These are phyloP conservation scores for Eudasyphora cyanicolor DNA, from an alignment of 2,888 invertebrate genomes.

Conservation along the genomic window DNA sequence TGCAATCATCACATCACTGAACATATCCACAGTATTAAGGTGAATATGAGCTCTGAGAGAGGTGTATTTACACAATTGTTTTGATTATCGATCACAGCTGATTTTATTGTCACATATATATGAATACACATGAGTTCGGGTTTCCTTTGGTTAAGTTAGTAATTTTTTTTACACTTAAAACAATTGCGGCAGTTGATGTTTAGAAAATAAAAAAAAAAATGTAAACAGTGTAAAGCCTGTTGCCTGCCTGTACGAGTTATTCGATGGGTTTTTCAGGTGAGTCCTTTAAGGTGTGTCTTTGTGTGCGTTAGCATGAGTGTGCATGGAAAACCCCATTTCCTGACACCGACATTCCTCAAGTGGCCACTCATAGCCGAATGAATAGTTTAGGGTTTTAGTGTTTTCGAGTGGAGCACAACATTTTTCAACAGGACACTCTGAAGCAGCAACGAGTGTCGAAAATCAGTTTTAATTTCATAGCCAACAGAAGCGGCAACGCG, in stretches of 20 bases:
- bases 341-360: slow-evolving; percentile 7
- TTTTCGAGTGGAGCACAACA: not conserved
- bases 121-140: no score
- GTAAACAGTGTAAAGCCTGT: not conserved
- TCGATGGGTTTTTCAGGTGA: slow-evolving; percentile 23
- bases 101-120: no score
- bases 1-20: no score
- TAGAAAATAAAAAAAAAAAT: no score
- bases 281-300: not conserved
- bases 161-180: no score
- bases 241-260: not conserved
- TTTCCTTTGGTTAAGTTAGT: no score
- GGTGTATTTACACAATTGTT: no score
- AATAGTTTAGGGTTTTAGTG: slow-evolving; percentile 15
- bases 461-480: slow-evolving; percentile 9
- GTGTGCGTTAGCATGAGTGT: not conserved
- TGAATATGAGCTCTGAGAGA: no score
- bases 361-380: slow-evolving; percentile 1
- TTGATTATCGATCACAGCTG: no score
- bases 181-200: no score
- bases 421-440: not conserved
- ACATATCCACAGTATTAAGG: no score
- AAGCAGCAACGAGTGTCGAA: not conserved
- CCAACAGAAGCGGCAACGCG: not conserved
- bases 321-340: slow-evolving; percentile 1